These are phyloP conservation scores for Geotrupes spiniger DNA, from an alignment of 2,888 invertebrate genomes.

Conservation along the genomic window DNA sequence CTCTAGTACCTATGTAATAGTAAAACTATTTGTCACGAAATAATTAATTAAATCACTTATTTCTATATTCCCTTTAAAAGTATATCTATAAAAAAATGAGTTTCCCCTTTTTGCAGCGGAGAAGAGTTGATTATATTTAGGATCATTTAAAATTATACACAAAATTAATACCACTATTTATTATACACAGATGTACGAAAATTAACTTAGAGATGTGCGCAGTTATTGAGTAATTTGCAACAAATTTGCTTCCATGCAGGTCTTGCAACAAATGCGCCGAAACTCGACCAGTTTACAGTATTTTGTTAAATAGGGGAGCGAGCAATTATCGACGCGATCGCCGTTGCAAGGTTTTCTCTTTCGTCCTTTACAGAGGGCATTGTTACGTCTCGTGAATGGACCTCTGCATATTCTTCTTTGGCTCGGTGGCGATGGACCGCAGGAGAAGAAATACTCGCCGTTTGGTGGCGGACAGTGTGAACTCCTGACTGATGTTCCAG, in stretches of 20 bases:
- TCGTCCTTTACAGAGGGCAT: slow-evolving; percentile 37
- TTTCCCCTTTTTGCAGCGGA: too few relatives aligned
- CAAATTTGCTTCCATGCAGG: slow-evolving; percentile 42
- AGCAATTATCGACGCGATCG: slow-evolving; percentile 54
- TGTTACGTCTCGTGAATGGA: slow-evolving; percentile 33
- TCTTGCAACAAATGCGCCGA: slow-evolving; percentile 59
- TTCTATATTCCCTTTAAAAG: too few relatives aligned
- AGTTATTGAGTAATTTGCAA: neutral
- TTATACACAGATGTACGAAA: too few relatives aligned
- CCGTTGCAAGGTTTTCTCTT: slow-evolving; percentile 34
- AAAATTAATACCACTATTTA: too few relatives aligned
- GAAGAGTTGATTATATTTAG: too few relatives aligned
- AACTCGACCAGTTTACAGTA: slow-evolving; percentile 51
- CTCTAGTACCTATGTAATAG: too few relatives aligned
- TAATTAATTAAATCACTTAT: too few relatives aligned
- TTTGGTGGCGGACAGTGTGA: slow-evolving; percentile 55
- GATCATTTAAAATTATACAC: too few relatives aligned
- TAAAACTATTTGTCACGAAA: too few relatives aligned
- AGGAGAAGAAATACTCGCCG: slow-evolving; percentile 50
- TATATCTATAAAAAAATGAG: too few relatives aligned
- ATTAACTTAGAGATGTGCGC: too few relatives aligned
- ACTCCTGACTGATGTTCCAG: slow-evolving; percentile 56
- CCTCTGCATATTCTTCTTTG: slow-evolving; percentile 55
- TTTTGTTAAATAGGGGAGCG: slow-evolving; percentile 46
- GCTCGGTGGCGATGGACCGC: slow-evolving; percentile 56